phyloP scores from a whole-genome alignment of 2,113 vertebrate species.

The Sisor rabdophorus region DNA sequence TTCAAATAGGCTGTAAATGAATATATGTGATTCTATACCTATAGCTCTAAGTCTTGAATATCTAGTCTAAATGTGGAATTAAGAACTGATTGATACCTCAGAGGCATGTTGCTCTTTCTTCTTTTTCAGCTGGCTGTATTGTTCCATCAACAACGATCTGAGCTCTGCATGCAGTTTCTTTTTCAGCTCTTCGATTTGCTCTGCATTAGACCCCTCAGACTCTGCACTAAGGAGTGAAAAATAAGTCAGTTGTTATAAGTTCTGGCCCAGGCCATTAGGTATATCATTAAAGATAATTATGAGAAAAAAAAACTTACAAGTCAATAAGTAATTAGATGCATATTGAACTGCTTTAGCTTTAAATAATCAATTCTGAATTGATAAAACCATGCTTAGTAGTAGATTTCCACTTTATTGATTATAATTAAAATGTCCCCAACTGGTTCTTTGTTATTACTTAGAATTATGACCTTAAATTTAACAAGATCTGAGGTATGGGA shows the following conservation, averaged over 20 bases:
- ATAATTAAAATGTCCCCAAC: not conserved
- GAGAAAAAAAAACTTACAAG: not conserved
- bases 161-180: slow-evolving; percentile 79
- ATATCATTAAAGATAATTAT: not conserved
- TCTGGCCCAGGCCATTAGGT: not conserved
- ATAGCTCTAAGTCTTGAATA: too few species aligned
- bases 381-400: slow-evolving; percentile 13
- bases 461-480: not conserved
- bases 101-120: slow-evolving; percentile 81
- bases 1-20: not conserved
- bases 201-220: slow-evolving; percentile 32
- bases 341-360: not conserved
- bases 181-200: slow-evolving; percentile 71
- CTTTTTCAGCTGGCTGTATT: slow-evolving; percentile 70
- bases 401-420: slow-evolving; percentile 22
- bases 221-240: slow-evolving; percentile 49
- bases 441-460: not conserved
- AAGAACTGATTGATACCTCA: slow-evolving; percentile 71
- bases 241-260: not conserved
- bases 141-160: slow-evolving; percentile 69
- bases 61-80: too few species aligned
- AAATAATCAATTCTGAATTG: not conserved
- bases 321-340: not conserved
- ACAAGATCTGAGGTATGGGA: too few species aligned
- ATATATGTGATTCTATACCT: not conserved